Evolutionary conservation across 2,888 invertebrate species (phyloP), one percentile per base, ranked within the genome.

Genomic region (Saturnia pavonia): DNA sequence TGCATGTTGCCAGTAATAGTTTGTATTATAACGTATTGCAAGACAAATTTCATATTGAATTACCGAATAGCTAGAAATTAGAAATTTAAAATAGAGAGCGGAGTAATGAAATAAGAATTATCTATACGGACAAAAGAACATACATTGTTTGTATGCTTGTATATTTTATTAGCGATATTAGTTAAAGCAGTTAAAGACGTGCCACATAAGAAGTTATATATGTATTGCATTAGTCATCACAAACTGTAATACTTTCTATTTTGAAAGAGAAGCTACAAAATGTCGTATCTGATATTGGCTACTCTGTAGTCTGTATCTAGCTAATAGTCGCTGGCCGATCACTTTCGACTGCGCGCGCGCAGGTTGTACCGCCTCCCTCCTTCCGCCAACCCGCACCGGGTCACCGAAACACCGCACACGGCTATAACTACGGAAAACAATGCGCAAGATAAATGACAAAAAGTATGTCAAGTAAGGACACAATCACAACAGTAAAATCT

Each of bases 311-410:
- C 57, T 60, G 25, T 57, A 60, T 60, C 57, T 27, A 60, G 27
- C 57, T 60, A 60, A 60, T 27, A 60, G 57, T 27, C 3, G 16
- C 57, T 14, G 25, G 71, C 74, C 76, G 76, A 78, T 77, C 73
- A 76, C 73, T 79, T 83, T 87, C 82, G 80, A 81, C 82, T 82
- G 76, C 81, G 80, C 80, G 77, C 77, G 82, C 82, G 82, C 85
- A 83, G 80, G 84, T 82, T 81, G 76, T 77, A 60, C 25, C 25
- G 27, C 57, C 27, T 12, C 9, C 25, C 54, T 1, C 8, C 22
- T 22, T 0, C 22, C 48, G 11, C 54, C n/a, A 0, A 0, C 9
- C 54, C n/a, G 57, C 25, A 57, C 57, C 57, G 27, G 27, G 16
- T 27, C 27, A 60, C 57, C 14, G 14, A 60, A 12, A 27, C 57